Conservation (phyloP, 2,888 invertebrate species). For the Gymnoscelis rufifasciata region DNA sequence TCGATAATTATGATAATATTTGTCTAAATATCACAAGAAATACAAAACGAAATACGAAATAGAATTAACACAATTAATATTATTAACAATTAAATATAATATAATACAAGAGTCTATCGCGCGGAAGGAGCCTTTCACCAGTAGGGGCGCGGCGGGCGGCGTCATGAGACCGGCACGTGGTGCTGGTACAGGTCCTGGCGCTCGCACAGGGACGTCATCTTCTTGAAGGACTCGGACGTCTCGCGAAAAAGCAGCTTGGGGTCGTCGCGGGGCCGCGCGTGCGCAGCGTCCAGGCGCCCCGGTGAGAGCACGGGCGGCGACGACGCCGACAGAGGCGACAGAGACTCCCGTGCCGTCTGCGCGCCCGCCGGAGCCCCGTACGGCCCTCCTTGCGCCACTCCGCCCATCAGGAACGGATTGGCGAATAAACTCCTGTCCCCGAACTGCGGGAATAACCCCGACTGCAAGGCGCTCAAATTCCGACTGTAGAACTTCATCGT, state of each 20-base stretch:
- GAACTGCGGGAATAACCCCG: slow-evolving; percentile 66
- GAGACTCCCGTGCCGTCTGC: slow-evolving; percentile 65
- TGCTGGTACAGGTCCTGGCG: slow-evolving; percentile 78
- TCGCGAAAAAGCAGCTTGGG: slow-evolving; percentile 77
- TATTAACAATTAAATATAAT: slow-evolving; percentile 75
- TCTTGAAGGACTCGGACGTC: slow-evolving; percentile 73
- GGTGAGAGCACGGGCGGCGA: slow-evolving; percentile 72
- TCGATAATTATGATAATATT: slow-evolving; percentile 72
- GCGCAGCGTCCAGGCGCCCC: slow-evolving; percentile 66
- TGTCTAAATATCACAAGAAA: slow-evolving; percentile 79
- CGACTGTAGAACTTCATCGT: slow-evolving; percentile 76
- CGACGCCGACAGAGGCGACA: slow-evolving; percentile 70
- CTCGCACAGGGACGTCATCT: slow-evolving; percentile 75
- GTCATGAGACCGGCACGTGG: slow-evolving; percentile 78
- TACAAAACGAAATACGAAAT: slow-evolving; percentile 78
- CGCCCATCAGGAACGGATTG: slow-evolving; percentile 65
- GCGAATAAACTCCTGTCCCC: slow-evolving; percentile 68
- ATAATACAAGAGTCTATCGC: slow-evolving; percentile 59
- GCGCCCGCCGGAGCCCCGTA: slow-evolving; percentile 65
- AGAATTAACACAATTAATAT: slow-evolving; percentile 76
- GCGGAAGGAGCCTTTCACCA: slow-evolving; percentile 61
- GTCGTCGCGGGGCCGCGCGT: slow-evolving; percentile 65
- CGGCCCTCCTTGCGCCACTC: slow-evolving; percentile 55
- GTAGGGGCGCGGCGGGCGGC: slow-evolving; percentile 58
- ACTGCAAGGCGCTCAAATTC: slow-evolving; percentile 63